Conservation (phyloP, 2,888 invertebrate species). For the Aphidius colemani region DNA sequence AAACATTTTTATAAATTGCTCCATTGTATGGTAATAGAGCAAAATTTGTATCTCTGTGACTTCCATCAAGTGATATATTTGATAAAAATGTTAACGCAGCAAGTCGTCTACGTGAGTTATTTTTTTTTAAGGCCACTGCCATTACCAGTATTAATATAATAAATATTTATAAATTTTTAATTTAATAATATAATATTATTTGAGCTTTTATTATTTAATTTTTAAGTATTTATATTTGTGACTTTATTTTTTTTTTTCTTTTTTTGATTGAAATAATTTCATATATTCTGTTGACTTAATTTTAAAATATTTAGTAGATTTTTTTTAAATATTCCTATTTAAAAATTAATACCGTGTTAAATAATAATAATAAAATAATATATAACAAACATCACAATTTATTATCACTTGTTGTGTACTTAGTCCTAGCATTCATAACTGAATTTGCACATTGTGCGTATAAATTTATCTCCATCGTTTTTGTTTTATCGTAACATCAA, state of each 20-base stretch:
- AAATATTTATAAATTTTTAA: neutral
- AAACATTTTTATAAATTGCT: constrained; percentile 40
- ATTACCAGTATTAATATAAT: constrained; percentile 50
- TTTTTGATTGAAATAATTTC: neutral
- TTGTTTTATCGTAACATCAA: neutral
- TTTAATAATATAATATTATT: constrained; percentile 20
- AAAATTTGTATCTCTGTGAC: constrained; percentile 75
- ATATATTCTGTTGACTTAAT: neutral
- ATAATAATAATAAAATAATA: constrained; percentile 15
- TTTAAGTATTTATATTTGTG: constrained; percentile 16
- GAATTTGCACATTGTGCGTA: constrained; percentile 39
- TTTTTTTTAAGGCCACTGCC: constrained; percentile 64
- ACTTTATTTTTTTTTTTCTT: neutral
- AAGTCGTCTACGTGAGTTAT: constrained; percentile 80
- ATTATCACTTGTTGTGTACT: constrained; percentile 50
- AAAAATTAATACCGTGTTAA: constrained; percentile 17
- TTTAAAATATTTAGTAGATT: neutral
- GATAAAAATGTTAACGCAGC: constrained; percentile 93
- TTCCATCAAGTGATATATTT: constrained; percentile 93
- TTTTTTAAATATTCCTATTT: neutral
- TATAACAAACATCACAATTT: constrained; percentile 54
- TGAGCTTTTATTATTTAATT: constrained; percentile 17
- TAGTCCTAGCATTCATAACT: constrained; percentile 50
- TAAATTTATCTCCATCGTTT: constrained; percentile 25
- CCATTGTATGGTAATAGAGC: constrained; percentile 61